Evolutionary conservation across 1,140 invertebrate genomes (phyloP).

Genomic region (Euwallacea fornicatus): DNA sequence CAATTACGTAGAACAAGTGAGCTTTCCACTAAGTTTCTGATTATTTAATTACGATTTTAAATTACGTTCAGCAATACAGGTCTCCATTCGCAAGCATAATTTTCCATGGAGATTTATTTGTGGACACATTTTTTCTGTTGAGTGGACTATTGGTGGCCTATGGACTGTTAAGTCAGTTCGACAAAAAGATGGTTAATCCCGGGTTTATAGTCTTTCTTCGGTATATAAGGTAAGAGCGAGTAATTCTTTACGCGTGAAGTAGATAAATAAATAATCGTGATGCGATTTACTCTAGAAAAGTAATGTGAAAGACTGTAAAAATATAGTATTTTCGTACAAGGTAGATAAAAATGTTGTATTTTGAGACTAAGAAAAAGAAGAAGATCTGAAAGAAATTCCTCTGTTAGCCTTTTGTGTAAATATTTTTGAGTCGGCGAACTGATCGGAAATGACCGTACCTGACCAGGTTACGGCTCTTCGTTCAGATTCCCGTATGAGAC

Average conservation of each 20-base stretch:
- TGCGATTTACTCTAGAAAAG: too few species aligned
- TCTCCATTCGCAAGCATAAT: conserved; percentile 51
- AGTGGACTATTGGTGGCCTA: conserved; percentile 62
- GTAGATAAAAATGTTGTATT: too few species aligned
- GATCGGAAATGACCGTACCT: too few species aligned
- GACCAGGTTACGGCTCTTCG: too few species aligned
- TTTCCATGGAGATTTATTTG: conserved; percentile 63
- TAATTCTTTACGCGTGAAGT: background rate
- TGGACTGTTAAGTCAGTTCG: conserved; percentile 56
- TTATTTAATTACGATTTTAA: too few species aligned
- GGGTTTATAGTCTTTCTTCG: conserved; percentile 57
- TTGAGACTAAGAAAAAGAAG: too few species aligned
- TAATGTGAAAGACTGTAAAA: background rate
- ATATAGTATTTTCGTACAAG: conserved; percentile 2
- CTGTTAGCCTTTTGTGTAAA: too few species aligned
- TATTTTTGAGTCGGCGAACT: too few species aligned
- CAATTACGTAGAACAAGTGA: conserved; percentile 57
- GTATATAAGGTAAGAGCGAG: conserved; percentile 57
- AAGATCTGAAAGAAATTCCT: too few species aligned
- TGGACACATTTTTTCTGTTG: conserved; percentile 66
- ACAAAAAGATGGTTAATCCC: conserved; percentile 54
- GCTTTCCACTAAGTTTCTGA: conserved; percentile 7
- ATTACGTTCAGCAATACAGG: conserved; percentile 48
- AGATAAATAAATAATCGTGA: too few species aligned
- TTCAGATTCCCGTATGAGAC: too few species aligned